phyloP scores from a whole-genome alignment of 2,888 invertebrate species.

The Cephus pygmeus region DNA sequence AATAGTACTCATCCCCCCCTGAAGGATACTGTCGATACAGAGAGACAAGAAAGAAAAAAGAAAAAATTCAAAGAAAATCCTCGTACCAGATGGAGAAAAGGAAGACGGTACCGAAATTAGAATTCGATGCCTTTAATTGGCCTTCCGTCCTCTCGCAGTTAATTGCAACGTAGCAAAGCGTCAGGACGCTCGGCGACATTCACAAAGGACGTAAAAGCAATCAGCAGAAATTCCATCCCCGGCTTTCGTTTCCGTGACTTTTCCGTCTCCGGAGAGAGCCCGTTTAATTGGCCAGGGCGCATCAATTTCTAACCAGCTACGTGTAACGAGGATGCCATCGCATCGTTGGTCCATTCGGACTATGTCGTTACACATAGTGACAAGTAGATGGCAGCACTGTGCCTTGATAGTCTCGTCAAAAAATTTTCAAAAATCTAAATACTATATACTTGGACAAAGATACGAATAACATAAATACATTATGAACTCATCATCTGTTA shows the following conservation, averaged over 20 bases:
- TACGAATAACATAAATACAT: neutral
- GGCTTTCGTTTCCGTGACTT: slow-evolving; percentile 20
- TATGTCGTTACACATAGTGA: neutral
- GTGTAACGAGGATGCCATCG: slow-evolving; percentile 28
- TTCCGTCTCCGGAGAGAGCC: slow-evolving; percentile 12
- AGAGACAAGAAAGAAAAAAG: neutral
- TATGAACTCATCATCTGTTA: neutral
- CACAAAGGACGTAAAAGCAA: slow-evolving; percentile 20
- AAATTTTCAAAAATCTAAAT: no score
- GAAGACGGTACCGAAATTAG: neutral
- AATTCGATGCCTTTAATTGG: slow-evolving; percentile 5
- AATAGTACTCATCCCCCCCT: neutral
- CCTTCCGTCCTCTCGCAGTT: neutral
- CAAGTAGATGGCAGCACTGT: neutral
- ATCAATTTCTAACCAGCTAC: slow-evolving; percentile 29
- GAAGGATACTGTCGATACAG: neutral
- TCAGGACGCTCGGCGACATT: neutral
- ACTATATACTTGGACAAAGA: neutral
- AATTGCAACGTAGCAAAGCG: neutral
- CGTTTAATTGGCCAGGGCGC: slow-evolving; percentile 35
- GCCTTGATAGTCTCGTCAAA: neutral
- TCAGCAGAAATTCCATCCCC: slow-evolving; percentile 25
- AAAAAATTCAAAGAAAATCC: neutral
- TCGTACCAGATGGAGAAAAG: neutral
- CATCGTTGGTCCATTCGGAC: neutral